Conservation (phyloP, 2,113 vertebrate genomes). For the Chloropsis cyanopogon region DNA sequence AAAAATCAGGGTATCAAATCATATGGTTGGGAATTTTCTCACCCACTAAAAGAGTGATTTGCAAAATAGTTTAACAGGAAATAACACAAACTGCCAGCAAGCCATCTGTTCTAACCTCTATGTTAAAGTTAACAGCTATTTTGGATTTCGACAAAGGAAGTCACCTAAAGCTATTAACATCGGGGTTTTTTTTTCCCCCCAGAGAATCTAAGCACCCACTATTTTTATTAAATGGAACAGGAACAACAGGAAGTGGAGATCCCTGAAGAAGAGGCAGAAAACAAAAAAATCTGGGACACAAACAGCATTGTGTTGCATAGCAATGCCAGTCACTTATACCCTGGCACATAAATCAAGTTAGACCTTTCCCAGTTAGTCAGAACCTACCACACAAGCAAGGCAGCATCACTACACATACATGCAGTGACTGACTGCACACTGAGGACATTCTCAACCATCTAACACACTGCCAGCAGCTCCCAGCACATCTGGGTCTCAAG, state of each 20-base stretch:
- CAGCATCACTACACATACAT: neutral
- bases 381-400: neutral
- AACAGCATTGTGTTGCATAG: neutral
- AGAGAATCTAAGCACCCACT: neutral
- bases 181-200: fast-evolving
- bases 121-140: conserved; percentile 5
- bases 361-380: neutral
- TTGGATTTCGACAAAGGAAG: conserved; percentile 2
- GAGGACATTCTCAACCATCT: neutral
- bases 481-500: neutral
- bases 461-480: neutral
- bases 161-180: neutral
- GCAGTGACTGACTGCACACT: neutral
- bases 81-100: neutral
- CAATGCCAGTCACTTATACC: neutral
- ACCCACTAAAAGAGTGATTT: neutral
- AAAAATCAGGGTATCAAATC: neutral
- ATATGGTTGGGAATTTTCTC: neutral
- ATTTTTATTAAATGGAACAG: neutral
- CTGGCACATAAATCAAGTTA: neutral
- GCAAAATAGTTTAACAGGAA: conserved; percentile 7
- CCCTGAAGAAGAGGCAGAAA: neutral
- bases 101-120: conserved; percentile 29
- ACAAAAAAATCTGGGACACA: neutral
- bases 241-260: neutral